phyloP scores from a whole-genome alignment of 2,888 invertebrate genomes.

The Epicampocera succincta region DNA sequence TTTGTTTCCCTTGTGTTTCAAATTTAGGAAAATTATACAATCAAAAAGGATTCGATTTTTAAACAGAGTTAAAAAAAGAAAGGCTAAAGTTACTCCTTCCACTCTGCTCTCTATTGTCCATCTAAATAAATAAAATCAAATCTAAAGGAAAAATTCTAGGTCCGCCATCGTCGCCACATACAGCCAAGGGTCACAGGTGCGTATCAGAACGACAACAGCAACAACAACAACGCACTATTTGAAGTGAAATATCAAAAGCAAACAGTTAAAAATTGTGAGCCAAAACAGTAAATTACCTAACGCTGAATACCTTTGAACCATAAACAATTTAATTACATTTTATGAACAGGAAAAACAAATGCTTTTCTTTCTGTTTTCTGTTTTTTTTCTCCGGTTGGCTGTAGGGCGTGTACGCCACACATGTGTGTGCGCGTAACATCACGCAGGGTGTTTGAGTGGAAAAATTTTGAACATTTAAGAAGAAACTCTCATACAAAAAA shows the following conservation, averaged over 20 bases:
- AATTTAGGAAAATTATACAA: no score
- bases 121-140: background rate
- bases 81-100: no score
- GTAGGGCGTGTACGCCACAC: background rate
- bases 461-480: background rate
- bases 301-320: constrained; percentile 63
- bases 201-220: constrained; percentile 29
- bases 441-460: background rate
- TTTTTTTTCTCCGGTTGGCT: background rate
- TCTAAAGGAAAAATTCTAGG: background rate
- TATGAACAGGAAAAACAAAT: constrained; percentile 58
- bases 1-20: no score
- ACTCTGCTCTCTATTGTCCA: no score
- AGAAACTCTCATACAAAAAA: background rate
- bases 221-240: no score
- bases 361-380: background rate
- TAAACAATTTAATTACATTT: constrained; percentile 67
- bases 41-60: no score
- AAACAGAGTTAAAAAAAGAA: no score
- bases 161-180: background rate
- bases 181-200: constrained; percentile 55
- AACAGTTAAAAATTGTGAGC: constrained; percentile 5
- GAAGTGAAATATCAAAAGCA: constrained; percentile 11
- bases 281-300: constrained; percentile 58
- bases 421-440: background rate